Base-by-base conservation (phyloP, 2,797 vertebrate genomes). In the Austrolebias charrua region DNA sequence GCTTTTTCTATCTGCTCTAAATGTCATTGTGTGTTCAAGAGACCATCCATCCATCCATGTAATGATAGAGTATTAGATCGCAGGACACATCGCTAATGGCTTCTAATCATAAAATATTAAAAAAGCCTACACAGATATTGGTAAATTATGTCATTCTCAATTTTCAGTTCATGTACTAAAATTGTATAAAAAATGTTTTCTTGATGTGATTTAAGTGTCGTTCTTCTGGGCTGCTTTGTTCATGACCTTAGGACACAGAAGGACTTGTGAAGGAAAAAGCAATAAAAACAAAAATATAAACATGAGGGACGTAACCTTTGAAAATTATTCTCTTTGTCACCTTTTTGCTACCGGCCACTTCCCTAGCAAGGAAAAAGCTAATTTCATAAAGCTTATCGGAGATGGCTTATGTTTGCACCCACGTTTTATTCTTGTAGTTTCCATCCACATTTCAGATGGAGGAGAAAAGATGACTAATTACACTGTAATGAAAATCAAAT, bases 261-360 rank as follows among this genome's bases (percentile, higher is more conserved):
- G 84, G 85, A 85, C 86, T 78, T 66, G 76, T 19, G 55, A 49
- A 63, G 66, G 63, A 77, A 77, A 78, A 78, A 75, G 78, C 79
- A 86, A 83, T 84, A 83, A 78, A 86, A 86, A 80, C 80, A 66
- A 66, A 70, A 60, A 40, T 2, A 40, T 2, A 40, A 40, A 40
- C 48, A 56, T 73, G 70, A 48, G 53, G 69, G 60, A 48, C 72
- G 59, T 82, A 79, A 79, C 82, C 86, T 91, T 90, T 91, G 87
- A 90, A 86, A 88, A 88, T 82, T 82, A 90, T 89, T 69, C 77
- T 88, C 75, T 82, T 67, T 86, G 88, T 88, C 86, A 87, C 82
- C 79, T 79, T 78, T 73, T 86, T 77, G 86, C 89, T 88, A 76
- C 55, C 15, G 81, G 89, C 86, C 3, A 70, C 67, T 64, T 87